Conservation (phyloP, 1,140 invertebrate genomes). For the Drosophila nebulosa region DNA sequence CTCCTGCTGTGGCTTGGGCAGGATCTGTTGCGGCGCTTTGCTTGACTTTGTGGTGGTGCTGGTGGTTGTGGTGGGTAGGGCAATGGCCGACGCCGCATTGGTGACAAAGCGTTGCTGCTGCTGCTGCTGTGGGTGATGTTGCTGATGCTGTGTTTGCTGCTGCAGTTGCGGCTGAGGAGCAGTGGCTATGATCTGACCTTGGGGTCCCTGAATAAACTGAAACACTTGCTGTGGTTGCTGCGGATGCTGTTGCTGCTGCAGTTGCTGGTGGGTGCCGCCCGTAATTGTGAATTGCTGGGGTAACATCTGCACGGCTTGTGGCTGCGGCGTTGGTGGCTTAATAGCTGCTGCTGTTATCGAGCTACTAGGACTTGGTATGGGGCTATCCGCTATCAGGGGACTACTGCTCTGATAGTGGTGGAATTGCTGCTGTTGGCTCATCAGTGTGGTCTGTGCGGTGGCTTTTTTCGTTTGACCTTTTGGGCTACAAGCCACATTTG, state of each 20-base stretch:
- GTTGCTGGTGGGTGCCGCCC: constrained; percentile 40
- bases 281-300: constrained; percentile 76
- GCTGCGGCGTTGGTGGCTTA: constrained; percentile 74
- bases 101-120: constrained; percentile 51
- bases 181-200: constrained; percentile 75
- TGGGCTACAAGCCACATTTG: constrained; percentile 78
- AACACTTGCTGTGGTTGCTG: constrained; percentile 65
- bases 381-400: constrained; percentile 79
- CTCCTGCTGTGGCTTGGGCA: constrained; percentile 75
- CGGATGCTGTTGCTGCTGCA: constrained; percentile 58
- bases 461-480: constrained; percentile 80
- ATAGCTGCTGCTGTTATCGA: constrained; percentile 70
- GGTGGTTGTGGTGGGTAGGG: constrained; percentile 28
- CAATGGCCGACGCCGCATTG: constrained; percentile 53
- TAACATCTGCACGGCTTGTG: constrained; percentile 71
- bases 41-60: constrained; percentile 50
- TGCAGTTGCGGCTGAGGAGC: constrained; percentile 41
- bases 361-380: constrained; percentile 72
- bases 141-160: constrained; percentile 40
- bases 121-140: constrained; percentile 47
- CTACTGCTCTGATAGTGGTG: constrained; percentile 78
- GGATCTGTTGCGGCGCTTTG: constrained; percentile 74
- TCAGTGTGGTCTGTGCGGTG: constrained; percentile 29
- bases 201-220: constrained; percentile 78
- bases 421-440: constrained; percentile 58